phyloP scores from a whole-genome alignment of 2,888 invertebrate species.

The Trachelus troglodyta region DNA sequence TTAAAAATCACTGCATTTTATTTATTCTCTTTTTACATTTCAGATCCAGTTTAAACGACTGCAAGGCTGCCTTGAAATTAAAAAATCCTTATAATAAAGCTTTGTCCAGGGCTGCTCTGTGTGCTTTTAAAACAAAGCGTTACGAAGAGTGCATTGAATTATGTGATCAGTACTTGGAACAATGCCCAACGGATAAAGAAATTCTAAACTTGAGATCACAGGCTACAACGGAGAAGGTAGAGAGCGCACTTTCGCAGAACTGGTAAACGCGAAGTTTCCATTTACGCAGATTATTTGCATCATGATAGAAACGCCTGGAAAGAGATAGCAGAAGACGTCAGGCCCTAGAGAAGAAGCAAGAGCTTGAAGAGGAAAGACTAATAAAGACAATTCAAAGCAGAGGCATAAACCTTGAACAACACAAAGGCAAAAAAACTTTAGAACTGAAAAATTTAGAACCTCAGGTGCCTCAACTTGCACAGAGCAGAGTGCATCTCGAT shows the following conservation, averaged over 20 bases:
- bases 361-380: conserved; percentile 65
- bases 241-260: conserved; percentile 2
- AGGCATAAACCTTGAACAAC: conserved; percentile 66
- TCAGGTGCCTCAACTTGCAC: conserved; percentile 74
- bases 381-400: conserved; percentile 66
- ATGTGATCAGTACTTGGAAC: conserved; percentile 76
- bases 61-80: conserved; percentile 80
- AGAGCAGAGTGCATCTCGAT: conserved; percentile 74
- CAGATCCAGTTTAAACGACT: conserved; percentile 82
- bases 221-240: conserved; percentile 68
- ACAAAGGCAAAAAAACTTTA: conserved; percentile 61
- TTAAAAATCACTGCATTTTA: neutral
- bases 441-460: conserved; percentile 73
- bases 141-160: conserved; percentile 79
- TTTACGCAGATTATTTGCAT: neutral
- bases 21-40: conserved; percentile 29
- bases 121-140: conserved; percentile 75
- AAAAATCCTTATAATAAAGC: conserved; percentile 85
- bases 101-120: conserved; percentile 78
- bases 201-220: conserved; percentile 70
- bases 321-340: conserved; percentile 71
- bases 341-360: conserved; percentile 63
- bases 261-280: neutral
- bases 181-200: conserved; percentile 67
- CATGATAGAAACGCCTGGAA: conserved; percentile 66